Base-by-base conservation (phyloP, 1,140 invertebrate species). In the Temnothorax longispinosus region DNA sequence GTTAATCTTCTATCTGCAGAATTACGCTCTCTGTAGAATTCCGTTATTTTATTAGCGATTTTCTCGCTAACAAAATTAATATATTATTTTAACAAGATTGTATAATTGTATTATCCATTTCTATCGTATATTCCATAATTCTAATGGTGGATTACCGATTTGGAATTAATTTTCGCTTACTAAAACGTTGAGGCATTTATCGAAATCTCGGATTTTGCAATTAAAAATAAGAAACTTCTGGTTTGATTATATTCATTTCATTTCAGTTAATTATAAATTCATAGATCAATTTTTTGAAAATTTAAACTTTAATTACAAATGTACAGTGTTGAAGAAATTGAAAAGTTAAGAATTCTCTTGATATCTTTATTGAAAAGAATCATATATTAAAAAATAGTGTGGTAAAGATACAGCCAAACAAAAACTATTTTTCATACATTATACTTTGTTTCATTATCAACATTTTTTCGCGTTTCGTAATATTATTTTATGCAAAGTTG, bases 1-100 rank as follows among this genome's bases (percentile, higher is more conserved):
- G 69, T 84, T 84, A 75, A 84, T 84, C 47, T 52, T 10, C n/a
- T 47, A 84, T 8, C 38, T 76, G 11, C 32, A 47, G 35, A 35
- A 78, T 78, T n/a, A 64, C 47, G 27, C 78, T 58, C 11, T 44
- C 11, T 47, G 32, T 3, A n/a, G 3, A 6, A 67, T 80, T 54
- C 8, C 54, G 6, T 21, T 21, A 50, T 80, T 80, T 65, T 44
- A 52, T 78, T 78, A 65, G 5, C n/a, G 27, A 71, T 58, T 71
- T 69, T n/a, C 38, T 44, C n/a, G 35, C 13, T 38, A 35, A 10
- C 3, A 38, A 54, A 77, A 62, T n/a, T 62, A 44, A 47, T 77
- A 21, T 44, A 44, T 21, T 67, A 41, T 44, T 38, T 38, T 41
- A 15, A 15, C 13, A 18, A 32, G 8, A 44, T 72, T 1, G n/a